Percentiles rank a stretch among this genome's conserved stretches.
Conservation (phyloP, 2,113 vertebrate genomes). For the Myanophis thanlyinensis region DNA sequence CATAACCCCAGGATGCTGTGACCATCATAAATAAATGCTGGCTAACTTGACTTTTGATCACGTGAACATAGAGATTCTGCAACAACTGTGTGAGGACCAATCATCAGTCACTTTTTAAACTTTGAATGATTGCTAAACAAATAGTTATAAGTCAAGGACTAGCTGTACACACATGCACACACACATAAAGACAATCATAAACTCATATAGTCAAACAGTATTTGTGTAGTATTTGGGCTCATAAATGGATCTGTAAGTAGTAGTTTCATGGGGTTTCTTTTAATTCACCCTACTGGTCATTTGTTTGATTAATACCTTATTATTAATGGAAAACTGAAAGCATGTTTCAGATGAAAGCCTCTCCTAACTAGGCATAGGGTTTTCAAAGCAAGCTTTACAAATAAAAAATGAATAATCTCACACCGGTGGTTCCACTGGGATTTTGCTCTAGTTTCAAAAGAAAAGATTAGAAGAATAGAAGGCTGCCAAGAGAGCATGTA, state of each 20-base stretch:
- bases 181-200: not conserved
- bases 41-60: too few relatives aligned
- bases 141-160: too few relatives aligned
- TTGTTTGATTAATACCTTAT: not conserved
- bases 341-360: not conserved
- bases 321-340: not conserved
- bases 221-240: not conserved
- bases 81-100: not conserved
- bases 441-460: not conserved
- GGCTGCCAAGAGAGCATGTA: not conserved
- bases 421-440: not conserved
- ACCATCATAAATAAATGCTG: not conserved
- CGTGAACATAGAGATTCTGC: not conserved
- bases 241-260: not conserved
- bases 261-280: not conserved
- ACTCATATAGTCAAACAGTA: not conserved
- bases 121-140: too few relatives aligned
- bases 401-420: not conserved
- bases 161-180: not conserved
- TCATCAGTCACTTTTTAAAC: not conserved
- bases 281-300: not conserved
- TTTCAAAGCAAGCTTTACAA: not conserved
- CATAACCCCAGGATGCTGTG: not conserved
- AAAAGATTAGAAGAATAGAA: not conserved
- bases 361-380: not conserved